Evolutionary conservation across 2,113 vertebrate species (phyloP).

Genomic region (Pseudonaja textilis): DNA sequence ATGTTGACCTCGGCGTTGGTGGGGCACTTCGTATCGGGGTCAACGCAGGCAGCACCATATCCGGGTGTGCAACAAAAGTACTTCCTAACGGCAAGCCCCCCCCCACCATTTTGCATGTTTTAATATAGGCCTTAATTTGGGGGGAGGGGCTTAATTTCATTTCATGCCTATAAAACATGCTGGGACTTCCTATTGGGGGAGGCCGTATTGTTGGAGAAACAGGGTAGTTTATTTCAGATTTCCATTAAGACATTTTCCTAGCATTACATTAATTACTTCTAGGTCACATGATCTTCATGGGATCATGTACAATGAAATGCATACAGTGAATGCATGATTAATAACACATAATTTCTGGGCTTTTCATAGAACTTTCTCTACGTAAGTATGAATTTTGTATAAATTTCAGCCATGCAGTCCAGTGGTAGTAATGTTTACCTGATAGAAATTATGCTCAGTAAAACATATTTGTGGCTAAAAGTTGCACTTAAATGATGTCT

Average conservation of each 20-base stretch:
- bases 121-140: no score
- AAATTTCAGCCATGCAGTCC: neutral
- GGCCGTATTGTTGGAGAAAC: no score
- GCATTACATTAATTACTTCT: neutral
- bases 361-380: neutral
- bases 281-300: neutral
- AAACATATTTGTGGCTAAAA: neutral
- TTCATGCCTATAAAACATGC: no score
- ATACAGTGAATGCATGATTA: neutral
- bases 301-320: neutral
- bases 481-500: neutral
- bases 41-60: no score
- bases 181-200: no score
- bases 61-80: no score
- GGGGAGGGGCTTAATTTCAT: no score
- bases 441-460: neutral
- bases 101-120: no score
- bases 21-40: no score
- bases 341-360: neutral
- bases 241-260: neutral
- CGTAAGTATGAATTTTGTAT: neutral
- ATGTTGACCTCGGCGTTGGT: no score
- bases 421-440: neutral
- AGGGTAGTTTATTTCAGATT: neutral
- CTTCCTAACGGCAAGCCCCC: no score